A percentile compares a stretch with the other conserved stretches of the same genome.
Evolutionary conservation across 2,888 invertebrate species (phyloP).

Genomic region (Gandaritis pyraliata): DNA sequence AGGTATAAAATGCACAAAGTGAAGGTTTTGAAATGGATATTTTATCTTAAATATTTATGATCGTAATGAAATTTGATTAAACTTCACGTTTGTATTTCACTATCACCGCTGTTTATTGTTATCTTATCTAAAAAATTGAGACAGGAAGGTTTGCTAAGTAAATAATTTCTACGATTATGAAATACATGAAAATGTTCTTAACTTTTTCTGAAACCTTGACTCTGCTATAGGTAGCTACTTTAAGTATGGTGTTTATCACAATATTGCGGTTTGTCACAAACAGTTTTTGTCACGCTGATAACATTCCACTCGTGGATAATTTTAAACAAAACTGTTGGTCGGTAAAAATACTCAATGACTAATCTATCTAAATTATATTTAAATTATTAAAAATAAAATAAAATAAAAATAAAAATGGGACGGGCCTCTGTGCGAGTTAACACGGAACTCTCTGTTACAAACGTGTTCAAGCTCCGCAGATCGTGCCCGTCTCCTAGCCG

Average conservation of each 20-base stretch:
- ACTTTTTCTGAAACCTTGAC: no score
- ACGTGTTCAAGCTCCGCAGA: no score
- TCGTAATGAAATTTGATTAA: no score
- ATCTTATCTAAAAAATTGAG: conserved; percentile 8
- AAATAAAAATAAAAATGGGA: no score
- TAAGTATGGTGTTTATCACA: conserved; percentile 7
- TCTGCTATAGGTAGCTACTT: no score
- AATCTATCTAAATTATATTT: neutral
- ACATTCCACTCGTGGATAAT: conserved; percentile 7
- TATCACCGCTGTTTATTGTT: neutral
- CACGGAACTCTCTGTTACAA: no score
- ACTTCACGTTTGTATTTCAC: neutral
- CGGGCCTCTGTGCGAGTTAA: no score
- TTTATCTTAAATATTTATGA: no score
- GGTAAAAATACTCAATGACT: neutral
- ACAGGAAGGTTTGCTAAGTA: conserved; percentile 3
- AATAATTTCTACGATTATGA: conserved; percentile 3
- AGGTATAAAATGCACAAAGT: no score
- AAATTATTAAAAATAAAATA: no score
- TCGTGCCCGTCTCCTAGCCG: no score
- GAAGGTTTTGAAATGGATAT: no score
- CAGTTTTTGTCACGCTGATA: conserved; percentile 11
- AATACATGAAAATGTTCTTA: neutral
- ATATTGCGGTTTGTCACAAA: conserved; percentile 9
- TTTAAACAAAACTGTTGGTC: conserved; percentile 7